Conservation (phyloP, 2,113 vertebrate genomes). For the Thunnus maccoyii region DNA sequence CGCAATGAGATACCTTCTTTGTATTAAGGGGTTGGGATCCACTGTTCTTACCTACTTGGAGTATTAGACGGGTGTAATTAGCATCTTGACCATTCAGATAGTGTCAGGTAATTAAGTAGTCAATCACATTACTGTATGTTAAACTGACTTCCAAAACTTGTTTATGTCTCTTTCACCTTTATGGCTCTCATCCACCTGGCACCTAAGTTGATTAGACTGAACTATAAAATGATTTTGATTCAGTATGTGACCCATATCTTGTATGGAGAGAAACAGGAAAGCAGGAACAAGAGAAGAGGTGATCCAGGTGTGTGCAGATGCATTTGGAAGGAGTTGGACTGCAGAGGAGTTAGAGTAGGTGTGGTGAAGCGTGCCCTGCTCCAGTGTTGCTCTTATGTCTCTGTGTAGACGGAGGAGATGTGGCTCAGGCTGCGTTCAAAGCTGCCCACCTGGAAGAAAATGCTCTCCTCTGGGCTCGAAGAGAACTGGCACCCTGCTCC, state of each 20-base stretch:
- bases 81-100: background rate
- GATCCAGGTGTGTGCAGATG: slow-evolving; percentile 12
- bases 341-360: slow-evolving; percentile 2
- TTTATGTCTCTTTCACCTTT: background rate
- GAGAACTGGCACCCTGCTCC: slow-evolving; percentile 86
- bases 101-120: background rate
- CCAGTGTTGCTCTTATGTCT: slow-evolving; percentile 84
- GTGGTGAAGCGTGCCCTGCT: slow-evolving; percentile 44
- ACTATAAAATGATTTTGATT: background rate
- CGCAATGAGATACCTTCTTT: background rate
- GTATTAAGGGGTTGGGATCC: background rate
- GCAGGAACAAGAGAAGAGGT: background rate
- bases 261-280: background rate
- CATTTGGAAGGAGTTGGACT: slow-evolving; percentile 8
- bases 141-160: background rate
- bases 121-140: background rate
- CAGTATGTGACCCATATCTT: slow-evolving; percentile 2
- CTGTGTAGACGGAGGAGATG: slow-evolving; percentile 95
- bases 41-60: background rate
- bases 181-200: background rate
- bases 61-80: background rate
- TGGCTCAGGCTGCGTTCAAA: slow-evolving; percentile 96
- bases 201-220: slow-evolving; percentile 3
- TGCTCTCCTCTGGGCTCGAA: slow-evolving; percentile 88
- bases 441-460: slow-evolving; percentile 93